These are phyloP conservation scores for Origma solitaria DNA, from an alignment of 2,113 vertebrate genomes.

Conservation along the genomic window DNA sequence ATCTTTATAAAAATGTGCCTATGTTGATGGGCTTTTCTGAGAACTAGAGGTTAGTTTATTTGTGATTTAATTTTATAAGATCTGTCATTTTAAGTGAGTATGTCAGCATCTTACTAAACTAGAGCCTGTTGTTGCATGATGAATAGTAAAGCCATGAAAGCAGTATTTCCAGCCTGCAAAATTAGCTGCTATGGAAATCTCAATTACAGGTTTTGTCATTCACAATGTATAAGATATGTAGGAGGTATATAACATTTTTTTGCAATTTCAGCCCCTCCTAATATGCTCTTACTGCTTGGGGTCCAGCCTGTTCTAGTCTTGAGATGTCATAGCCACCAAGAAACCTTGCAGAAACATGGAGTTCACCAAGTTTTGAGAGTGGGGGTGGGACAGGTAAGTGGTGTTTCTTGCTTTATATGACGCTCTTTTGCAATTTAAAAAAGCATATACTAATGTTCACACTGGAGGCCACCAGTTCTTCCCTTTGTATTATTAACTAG, in stretches of 20 bases:
- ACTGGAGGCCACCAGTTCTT: slow-evolving; percentile 36
- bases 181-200: not conserved
- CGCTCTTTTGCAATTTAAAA: slow-evolving; percentile 56
- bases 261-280: slow-evolving; percentile 52
- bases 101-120: not conserved
- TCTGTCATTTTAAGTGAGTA: not conserved
- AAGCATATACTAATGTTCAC: not conserved
- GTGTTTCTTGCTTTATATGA: slow-evolving; percentile 61
- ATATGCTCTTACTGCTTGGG: slow-evolving; percentile 33
- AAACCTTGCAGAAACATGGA: not conserved
- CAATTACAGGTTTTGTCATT: not conserved
- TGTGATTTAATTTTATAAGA: not conserved
- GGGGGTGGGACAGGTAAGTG: slow-evolving; percentile 48
- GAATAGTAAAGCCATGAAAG: not conserved
- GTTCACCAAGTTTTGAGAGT: not conserved
- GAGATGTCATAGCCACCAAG: slow-evolving; percentile 18
- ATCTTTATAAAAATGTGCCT: not conserved
- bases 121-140: not conserved
- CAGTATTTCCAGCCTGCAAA: not conserved
- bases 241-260: not conserved
- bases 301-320: slow-evolving; percentile 37
- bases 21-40: not conserved
- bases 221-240: fast-evolving
- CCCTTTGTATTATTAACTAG: not conserved
- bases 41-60: not conserved